Percentiles rank a stretch among this genome's conserved stretches.
phyloP scores from a whole-genome alignment of 2,888 invertebrate genomes.

The Clepsis dumicolana region DNA sequence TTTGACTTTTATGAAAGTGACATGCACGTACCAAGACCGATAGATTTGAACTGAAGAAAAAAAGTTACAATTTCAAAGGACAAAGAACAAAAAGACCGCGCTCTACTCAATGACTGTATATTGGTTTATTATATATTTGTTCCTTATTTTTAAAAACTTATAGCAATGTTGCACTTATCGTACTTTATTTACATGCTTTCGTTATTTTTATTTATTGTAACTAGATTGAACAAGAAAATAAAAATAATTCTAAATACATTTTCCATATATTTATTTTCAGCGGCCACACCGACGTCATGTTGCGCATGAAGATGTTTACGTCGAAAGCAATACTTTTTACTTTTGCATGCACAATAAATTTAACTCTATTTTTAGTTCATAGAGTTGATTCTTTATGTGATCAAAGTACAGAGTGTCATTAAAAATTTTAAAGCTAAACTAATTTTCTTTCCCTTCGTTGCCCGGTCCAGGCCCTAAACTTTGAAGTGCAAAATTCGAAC shows the following conservation, averaged over 20 bases:
- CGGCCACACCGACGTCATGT: not conserved
- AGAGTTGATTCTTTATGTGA: not conserved
- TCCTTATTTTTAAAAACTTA: not conserved
- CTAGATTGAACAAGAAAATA: not conserved
- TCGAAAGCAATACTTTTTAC: not conserved
- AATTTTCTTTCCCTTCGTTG: no score
- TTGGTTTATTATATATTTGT: no score
- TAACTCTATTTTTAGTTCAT: not conserved
- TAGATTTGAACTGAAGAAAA: constrained; percentile 18
- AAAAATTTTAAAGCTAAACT: no score
- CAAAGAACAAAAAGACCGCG: not conserved
- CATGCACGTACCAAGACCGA: not conserved
- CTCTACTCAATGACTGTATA: not conserved
- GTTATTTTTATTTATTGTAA: not conserved
- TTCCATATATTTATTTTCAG: not conserved
- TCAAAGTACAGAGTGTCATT: no score
- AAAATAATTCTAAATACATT: not conserved
- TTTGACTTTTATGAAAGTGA: not conserved
- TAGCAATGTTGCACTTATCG: not conserved
- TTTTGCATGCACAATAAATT: not conserved
- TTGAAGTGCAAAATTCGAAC: no score
- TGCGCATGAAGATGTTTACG: not conserved
- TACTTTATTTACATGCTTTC: no score
- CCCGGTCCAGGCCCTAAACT: no score
- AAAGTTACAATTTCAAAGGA: not conserved